Conservation (phyloP, 30 jellyfish, hydroid and myxozoan genomes). For the Chrysaora quinquecirrha region DNA sequence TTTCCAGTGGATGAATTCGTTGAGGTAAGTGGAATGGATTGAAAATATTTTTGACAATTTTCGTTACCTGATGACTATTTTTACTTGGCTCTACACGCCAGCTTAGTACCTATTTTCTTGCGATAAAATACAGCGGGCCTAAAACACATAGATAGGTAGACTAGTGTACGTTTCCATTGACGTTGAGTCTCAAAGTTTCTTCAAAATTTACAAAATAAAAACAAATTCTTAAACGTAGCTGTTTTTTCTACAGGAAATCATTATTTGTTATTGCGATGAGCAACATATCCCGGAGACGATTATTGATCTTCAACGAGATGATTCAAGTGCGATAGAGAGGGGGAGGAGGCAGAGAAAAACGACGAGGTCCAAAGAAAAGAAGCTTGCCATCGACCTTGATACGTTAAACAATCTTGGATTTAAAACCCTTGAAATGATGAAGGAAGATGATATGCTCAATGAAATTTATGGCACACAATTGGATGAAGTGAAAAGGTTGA, state of each 20-base stretch:
- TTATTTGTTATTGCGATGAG: conserved; percentile 29
- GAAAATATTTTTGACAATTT: too few relatives aligned
- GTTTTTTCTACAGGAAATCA: conserved; percentile 18
- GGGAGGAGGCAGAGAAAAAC: conserved; percentile 12
- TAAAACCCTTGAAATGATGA: not conserved
- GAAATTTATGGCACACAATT: conserved; percentile 11
- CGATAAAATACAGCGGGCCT: conserved; percentile 41
- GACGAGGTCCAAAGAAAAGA: conserved; percentile 12
- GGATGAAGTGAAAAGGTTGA: conserved; percentile 7
- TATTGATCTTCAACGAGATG: conserved; percentile 5
- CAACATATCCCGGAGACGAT: conserved; percentile 1
- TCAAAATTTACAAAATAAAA: conserved; percentile 7
- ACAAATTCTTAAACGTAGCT: not conserved
- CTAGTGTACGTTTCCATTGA: not conserved
- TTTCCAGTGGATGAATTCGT: conserved; percentile 50
- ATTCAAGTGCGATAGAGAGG: not conserved
- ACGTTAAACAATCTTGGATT: not conserved
- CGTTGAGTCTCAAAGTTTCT: conserved; percentile 21
- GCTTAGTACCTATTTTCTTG: too few relatives aligned
- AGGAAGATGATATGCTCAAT: not conserved
- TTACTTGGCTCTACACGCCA: too few relatives aligned
- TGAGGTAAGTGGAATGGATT: conserved; percentile 44
- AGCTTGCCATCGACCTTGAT: conserved; percentile 11
- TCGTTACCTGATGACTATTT: too few relatives aligned
- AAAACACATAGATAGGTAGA: not conserved